Evolutionary conservation across 2,113 vertebrate genomes (phyloP).

Genomic region (Corythaeola cristata): DNA sequence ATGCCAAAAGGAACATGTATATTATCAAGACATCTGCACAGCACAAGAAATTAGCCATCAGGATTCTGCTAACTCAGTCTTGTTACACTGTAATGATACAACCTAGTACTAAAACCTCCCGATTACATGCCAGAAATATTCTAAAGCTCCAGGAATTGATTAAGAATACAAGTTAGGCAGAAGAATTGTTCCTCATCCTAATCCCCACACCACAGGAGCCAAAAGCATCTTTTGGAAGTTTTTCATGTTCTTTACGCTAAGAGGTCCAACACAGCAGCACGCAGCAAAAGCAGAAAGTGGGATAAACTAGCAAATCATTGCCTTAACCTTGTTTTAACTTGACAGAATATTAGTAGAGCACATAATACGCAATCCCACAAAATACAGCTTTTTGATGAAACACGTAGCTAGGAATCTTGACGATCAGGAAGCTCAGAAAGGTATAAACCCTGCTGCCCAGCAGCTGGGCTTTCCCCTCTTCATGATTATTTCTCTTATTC

Average conservation of each 20-base stretch:
- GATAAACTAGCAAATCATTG: neutral
- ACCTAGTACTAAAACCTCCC: neutral
- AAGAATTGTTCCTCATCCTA: neutral
- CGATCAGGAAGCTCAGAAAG: neutral
- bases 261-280: neutral
- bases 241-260: neutral
- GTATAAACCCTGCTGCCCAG: neutral
- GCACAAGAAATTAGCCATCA: neutral
- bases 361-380: neutral
- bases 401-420: neutral
- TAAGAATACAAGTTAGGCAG: neutral
- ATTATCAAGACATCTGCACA: neutral
- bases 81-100: neutral
- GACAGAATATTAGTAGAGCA: neutral
- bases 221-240: neutral
- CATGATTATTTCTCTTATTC: neutral
- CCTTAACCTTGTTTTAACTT: neutral
- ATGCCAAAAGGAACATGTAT: neutral
- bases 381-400: neutral
- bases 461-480: neutral
- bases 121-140: neutral
- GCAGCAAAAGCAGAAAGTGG: neutral
- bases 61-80: neutral
- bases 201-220: neutral
- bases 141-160: neutral